Base-by-base conservation (phyloP, 2,888 invertebrate species). In the Lydus trimaculatus region DNA sequence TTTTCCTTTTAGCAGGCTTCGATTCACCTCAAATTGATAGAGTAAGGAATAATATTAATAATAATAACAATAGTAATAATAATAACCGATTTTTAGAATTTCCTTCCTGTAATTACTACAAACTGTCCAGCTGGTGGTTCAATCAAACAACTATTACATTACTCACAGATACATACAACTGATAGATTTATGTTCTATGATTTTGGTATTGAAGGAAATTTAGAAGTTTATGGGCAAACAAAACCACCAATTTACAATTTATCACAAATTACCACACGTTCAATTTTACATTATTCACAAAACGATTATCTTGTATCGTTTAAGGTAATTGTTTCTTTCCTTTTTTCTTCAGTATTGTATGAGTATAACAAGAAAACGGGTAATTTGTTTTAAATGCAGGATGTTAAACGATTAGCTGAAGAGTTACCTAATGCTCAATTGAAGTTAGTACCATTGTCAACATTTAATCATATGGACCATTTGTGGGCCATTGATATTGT, bases 231-330 rank as follows among this genome's bases (percentile, higher is more conserved):
- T 61, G 65, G 63, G 7, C 59, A 43, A 59, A 17, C 20, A n/a
- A 31, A 52, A 48, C 69, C 71, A 31, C 69, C 71, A 39, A 20
- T 3, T 9, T 71, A 69, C 31, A 36, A 71, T 59, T 61, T 69
- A 20, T 64, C 69, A 7, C 48, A 59, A 66, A 36, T 69, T 36
- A 52, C 58, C 11, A 31, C 66, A 17, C 66, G 66, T 1, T 17
- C 64, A 28, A 65, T 64, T 8, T 36, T 71, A 15, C 66, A 66
- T 59, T 71, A 71, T 58, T 31, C 64, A 0, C 28, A 13, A 15
- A 71, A 71, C 23, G 71, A 71, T 58, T 66, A 28, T 28, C 23
- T 52, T 4, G 31, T 23, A 33, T 58, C 64, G 9, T 48, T 63
- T 13, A 58, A 63, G 13, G 59, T 63, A 36, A 61, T 17, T 63